A percentile compares a stretch with the other conserved stretches of the same genome.
phyloP scores from a whole-genome alignment of 1,140 invertebrate species.

The Solenopsis fugax region DNA sequence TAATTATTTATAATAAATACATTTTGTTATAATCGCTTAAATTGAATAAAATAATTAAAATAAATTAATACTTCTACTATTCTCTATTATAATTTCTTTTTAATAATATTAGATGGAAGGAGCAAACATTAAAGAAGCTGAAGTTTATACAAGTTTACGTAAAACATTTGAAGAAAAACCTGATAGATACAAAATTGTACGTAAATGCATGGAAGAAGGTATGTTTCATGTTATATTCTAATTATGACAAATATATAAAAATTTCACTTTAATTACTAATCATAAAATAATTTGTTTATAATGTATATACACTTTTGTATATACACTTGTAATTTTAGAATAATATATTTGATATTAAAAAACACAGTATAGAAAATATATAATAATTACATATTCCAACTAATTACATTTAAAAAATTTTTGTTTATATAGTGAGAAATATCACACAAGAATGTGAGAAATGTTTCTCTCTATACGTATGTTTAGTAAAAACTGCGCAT shows the following conservation, averaged over 20 bases:
- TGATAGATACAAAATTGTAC: not conserved
- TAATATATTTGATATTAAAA: too few relatives aligned
- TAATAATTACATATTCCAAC: too few relatives aligned
- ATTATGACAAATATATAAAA: not conserved
- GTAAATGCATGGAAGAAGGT: conserved; percentile 23
- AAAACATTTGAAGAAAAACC: accelerated
- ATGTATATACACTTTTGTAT: too few relatives aligned
- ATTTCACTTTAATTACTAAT: too few relatives aligned
- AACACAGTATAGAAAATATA: too few relatives aligned
- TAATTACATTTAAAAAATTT: too few relatives aligned
- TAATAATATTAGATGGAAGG: conserved; percentile 5
- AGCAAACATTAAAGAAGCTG: not conserved
- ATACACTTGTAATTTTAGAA: too few relatives aligned
- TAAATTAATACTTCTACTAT: not conserved
- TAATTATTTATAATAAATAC: not conserved
- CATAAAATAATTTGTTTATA: too few relatives aligned
- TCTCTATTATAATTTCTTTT: not conserved
- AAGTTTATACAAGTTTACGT: not conserved
- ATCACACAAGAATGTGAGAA: too few relatives aligned
- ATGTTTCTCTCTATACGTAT: too few relatives aligned
- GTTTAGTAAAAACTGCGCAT: too few relatives aligned
- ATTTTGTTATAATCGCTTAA: not conserved
- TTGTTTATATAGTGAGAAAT: too few relatives aligned
- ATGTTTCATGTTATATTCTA: not conserved
- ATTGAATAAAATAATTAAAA: not conserved